These are phyloP conservation scores for Spisula solida DNA, from an alignment of 2,888 invertebrate species.

Conservation along the genomic window DNA sequence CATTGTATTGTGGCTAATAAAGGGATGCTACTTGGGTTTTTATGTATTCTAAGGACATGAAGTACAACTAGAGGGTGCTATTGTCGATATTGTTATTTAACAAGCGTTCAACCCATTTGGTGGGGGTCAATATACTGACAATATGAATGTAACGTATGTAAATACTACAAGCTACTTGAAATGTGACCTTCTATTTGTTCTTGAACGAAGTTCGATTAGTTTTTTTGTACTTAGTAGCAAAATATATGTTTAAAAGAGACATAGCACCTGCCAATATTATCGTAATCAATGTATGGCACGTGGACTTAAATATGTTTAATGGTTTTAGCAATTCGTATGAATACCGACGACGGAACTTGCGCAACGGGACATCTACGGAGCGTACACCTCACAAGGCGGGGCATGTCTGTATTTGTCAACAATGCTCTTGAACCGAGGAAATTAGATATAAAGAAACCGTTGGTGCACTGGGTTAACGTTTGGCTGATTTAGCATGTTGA, in stretches of 20 bases:
- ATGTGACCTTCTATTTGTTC: constrained; percentile 5
- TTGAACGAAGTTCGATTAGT: neutral
- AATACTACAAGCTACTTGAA: constrained; percentile 10
- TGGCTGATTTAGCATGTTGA: too few species aligned
- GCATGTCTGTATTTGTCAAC: too few species aligned
- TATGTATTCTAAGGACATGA: neutral
- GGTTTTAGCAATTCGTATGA: neutral
- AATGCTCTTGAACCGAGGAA: too few species aligned
- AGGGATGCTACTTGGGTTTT: neutral
- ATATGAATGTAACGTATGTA: neutral
- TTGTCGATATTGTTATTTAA: constrained; percentile 14
- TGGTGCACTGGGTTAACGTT: too few species aligned
- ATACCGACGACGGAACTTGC: too few species aligned
- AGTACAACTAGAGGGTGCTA: neutral
- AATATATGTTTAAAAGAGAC: neutral
- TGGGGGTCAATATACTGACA: neutral
- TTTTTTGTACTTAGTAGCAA: constrained; percentile 8
- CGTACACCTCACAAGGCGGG: too few species aligned
- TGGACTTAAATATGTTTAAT: neutral
- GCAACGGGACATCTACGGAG: too few species aligned
- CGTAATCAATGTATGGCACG: neutral
- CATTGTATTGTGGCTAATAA: neutral
- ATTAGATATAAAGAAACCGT: too few species aligned
- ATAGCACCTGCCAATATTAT: neutral
- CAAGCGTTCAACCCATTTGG: neutral